Evolutionary conservation across 2,888 invertebrate genomes (phyloP).

Genomic region (Myopa tessellatipennis): DNA sequence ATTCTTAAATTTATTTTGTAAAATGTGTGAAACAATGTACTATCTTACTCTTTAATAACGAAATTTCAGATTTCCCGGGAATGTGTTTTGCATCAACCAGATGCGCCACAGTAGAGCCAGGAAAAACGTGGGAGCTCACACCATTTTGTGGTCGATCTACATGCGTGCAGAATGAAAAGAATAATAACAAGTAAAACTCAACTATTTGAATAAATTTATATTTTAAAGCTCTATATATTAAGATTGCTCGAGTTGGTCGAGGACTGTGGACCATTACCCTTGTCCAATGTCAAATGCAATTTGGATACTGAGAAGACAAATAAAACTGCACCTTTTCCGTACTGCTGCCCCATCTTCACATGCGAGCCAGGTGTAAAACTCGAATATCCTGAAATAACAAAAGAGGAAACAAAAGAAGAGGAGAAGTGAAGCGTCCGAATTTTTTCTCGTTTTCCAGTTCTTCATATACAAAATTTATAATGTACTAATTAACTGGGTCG

Average conservation of each 20-base stretch:
- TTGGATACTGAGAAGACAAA: slow-evolving; percentile 87
- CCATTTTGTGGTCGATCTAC: slow-evolving; percentile 94
- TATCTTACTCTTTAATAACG: slow-evolving; percentile 23
- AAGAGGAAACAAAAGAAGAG: slow-evolving; percentile 62
- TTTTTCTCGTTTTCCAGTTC: neutral
- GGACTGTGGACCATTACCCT: slow-evolving; percentile 89
- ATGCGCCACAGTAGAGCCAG: slow-evolving; percentile 88
- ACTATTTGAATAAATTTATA: neutral
- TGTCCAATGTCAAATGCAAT: slow-evolving; percentile 89
- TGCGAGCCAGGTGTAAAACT: slow-evolving; percentile 87
- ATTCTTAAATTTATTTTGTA: too few relatives aligned
- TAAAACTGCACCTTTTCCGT: slow-evolving; percentile 89
- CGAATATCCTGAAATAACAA: slow-evolving; percentile 83
- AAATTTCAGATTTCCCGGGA: slow-evolving; percentile 81
- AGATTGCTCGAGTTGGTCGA: slow-evolving; percentile 86
- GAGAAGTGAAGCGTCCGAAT: neutral
- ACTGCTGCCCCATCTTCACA: slow-evolving; percentile 86
- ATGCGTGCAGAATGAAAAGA: slow-evolving; percentile 83
- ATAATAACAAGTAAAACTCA: slow-evolving; percentile 71
- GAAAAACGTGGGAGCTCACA: slow-evolving; percentile 85
- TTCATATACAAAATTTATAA: neutral
- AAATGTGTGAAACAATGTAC: neutral
- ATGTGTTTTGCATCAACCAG: slow-evolving; percentile 91
- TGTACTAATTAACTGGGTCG: neutral
- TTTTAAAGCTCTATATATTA: slow-evolving; percentile 12